Evolutionary conservation across 2,888 invertebrate species (phyloP).

Genomic region (Agonopterix heracliana): DNA sequence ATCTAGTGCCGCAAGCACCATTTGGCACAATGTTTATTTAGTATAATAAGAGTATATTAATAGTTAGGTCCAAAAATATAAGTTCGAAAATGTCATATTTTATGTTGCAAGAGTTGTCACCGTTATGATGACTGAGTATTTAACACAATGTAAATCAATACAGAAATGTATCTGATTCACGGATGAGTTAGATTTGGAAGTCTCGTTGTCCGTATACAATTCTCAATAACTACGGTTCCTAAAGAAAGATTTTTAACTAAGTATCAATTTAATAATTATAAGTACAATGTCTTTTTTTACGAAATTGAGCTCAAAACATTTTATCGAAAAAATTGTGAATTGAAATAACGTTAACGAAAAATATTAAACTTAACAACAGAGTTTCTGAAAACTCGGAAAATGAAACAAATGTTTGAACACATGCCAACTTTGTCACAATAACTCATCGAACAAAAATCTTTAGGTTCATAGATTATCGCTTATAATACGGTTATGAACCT

Average conservation of each 20-base stretch:
- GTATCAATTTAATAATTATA: conserved; percentile 1
- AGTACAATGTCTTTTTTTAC: conserved; percentile 4
- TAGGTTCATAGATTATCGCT: not conserved
- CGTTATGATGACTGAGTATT: conserved; percentile 7
- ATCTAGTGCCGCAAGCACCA: conserved; percentile 20
- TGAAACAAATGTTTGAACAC: conserved; percentile 12
- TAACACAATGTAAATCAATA: not conserved
- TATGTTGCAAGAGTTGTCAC: conserved; percentile 2
- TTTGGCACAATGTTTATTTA: conserved; percentile 25
- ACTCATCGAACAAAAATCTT: too few species aligned
- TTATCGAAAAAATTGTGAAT: not conserved
- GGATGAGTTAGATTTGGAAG: conserved; percentile 28
- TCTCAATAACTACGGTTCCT: conserved; percentile 8
- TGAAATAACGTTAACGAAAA: conserved; percentile 32
- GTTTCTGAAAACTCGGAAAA: conserved; percentile 13
- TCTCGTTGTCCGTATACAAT: conserved; percentile 55
- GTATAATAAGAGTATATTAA: conserved; percentile 5
- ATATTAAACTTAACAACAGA: conserved; percentile 37
- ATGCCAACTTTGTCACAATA: not conserved
- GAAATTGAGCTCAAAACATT: conserved; percentile 4
- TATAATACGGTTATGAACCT: conserved; percentile 79
- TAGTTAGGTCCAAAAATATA: conserved; percentile 7
- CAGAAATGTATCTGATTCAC: not conserved
- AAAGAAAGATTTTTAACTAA: not conserved
- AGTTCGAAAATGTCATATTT: conserved; percentile 4